A percentile compares a stretch with the other conserved stretches of the same genome.
Conservation (phyloP, 2,113 vertebrate genomes). For the Ivindomyrus marchei region DNA sequence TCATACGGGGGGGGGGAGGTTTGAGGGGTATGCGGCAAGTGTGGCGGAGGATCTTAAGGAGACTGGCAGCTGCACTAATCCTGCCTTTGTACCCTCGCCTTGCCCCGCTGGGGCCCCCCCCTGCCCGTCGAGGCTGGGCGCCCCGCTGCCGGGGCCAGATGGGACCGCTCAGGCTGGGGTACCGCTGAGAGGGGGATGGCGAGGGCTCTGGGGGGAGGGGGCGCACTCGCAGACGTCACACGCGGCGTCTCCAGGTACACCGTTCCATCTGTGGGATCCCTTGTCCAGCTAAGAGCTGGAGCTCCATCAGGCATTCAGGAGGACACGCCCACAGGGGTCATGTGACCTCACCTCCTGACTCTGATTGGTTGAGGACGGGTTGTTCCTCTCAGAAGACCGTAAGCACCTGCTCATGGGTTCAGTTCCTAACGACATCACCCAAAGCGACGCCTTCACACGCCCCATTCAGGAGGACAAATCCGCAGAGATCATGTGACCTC, state of each 20-base stretch:
- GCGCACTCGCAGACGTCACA: neutral
- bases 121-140: slow-evolving; percentile 54
- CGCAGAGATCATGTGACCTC: neutral
- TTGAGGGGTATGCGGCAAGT: slow-evolving; percentile 60
- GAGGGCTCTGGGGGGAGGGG: neutral
- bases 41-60: slow-evolving; percentile 63
- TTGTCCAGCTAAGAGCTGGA: neutral
- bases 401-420: neutral
- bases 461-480: neutral
- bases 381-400: neutral
- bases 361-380: neutral
- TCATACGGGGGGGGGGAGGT: slow-evolving; percentile 51
- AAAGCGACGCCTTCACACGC: neutral
- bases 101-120: slow-evolving; percentile 57
- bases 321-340: neutral
- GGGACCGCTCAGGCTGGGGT: slow-evolving; percentile 40
- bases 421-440: neutral
- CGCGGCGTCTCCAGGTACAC: neutral
- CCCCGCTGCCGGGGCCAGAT: slow-evolving; percentile 60
- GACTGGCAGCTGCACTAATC: slow-evolving; percentile 75
- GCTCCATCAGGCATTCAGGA: neutral
- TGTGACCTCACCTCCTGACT: neutral
- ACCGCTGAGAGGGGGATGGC: neutral
- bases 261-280: neutral
- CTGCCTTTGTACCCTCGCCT: slow-evolving; percentile 64